Evolutionary conservation across 2,113 vertebrate genomes (phyloP).

Genomic region (Elephantulus edwardii): DNA sequence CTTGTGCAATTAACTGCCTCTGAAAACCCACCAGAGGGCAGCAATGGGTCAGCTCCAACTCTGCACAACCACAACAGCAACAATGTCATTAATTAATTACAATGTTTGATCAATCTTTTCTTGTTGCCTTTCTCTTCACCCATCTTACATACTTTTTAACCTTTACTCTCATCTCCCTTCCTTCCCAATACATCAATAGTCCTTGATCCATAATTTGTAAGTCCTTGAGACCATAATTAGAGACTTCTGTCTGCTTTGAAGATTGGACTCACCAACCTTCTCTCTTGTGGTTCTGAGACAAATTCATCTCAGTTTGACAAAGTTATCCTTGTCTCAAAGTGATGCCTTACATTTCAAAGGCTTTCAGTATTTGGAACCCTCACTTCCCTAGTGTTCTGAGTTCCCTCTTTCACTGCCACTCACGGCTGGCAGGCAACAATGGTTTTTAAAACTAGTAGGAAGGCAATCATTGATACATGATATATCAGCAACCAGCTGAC

Average conservation of each 20-base stretch:
- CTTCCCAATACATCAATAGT: too few species aligned
- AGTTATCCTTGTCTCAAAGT: not conserved
- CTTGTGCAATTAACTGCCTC: too few species aligned
- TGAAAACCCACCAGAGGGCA: too few species aligned
- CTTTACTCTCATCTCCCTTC: too few species aligned
- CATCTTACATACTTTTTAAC: too few species aligned
- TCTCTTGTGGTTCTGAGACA: not conserved
- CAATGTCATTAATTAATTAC: too few species aligned
- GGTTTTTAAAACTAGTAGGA: not conserved
- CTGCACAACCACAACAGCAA: too few species aligned
- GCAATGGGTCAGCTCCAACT: too few species aligned
- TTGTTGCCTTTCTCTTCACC: too few species aligned
- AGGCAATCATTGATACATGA: not conserved
- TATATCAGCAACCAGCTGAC: not conserved
- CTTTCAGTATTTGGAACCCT: not conserved
- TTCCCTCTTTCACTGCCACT: not conserved
- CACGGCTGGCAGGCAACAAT: not conserved
- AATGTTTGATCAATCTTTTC: too few species aligned
- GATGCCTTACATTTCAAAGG: not conserved
- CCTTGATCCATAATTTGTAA: not conserved
- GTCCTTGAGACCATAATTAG: not conserved
- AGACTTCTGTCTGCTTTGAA: not conserved
- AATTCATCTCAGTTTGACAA: not conserved
- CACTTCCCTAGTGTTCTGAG: not conserved
- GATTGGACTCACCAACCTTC: not conserved